Conservation (phyloP, 2,797 vertebrate species). For the Squalus acanthias region DNA sequence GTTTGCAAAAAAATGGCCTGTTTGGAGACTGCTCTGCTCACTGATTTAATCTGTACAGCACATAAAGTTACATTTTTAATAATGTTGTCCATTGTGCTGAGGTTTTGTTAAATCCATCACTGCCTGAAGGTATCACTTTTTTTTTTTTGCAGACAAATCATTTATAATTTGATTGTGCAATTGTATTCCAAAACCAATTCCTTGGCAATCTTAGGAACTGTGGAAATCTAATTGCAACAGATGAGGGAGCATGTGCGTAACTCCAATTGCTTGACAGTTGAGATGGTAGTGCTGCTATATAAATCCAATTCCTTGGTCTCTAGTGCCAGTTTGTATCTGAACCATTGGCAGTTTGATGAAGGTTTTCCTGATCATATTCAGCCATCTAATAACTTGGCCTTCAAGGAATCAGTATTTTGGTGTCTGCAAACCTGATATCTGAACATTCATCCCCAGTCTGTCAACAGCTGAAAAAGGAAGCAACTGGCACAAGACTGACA, state of each 20-base stretch:
- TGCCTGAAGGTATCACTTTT: not conserved
- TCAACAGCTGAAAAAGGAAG: not conserved
- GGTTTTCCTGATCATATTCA: not conserved
- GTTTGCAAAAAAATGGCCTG: not conserved
- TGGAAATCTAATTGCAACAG: conserved; percentile 8
- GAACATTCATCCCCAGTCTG: not conserved
- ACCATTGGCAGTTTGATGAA: not conserved
- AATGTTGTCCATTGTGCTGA: not conserved
- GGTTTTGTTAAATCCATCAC: not conserved
- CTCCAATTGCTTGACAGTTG: not conserved
- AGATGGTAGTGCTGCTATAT: not conserved
- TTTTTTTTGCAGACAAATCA: not conserved
- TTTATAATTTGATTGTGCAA: not conserved
- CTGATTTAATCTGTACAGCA: not conserved
- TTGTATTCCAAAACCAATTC: not conserved
- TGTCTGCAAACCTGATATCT: not conserved
- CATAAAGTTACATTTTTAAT: not conserved
- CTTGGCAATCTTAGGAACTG: not conserved
- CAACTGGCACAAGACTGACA: not conserved
- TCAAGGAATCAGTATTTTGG: not conserved
- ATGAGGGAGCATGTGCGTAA: not conserved
- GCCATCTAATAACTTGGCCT: not conserved
- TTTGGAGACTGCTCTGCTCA: not conserved
- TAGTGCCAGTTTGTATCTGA: not conserved
- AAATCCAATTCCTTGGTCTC: not conserved